Evolutionary conservation across 2,797 vertebrate genomes (phyloP).

Genomic region (Catamblyrhynchus diadema): DNA sequence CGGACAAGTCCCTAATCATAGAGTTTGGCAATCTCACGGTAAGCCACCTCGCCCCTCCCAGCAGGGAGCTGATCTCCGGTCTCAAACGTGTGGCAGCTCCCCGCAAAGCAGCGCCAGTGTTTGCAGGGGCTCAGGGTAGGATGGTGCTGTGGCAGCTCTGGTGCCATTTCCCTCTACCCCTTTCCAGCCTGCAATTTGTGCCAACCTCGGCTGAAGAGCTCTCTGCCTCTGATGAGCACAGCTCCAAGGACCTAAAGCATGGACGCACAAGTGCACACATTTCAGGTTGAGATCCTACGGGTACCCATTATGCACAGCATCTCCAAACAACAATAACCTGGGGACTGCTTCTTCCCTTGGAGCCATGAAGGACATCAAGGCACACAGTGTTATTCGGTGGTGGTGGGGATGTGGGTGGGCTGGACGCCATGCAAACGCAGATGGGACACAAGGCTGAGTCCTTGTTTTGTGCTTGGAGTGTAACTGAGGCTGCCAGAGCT

Average conservation of each 20-base stretch:
- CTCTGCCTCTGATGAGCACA: background rate
- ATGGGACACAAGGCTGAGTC: background rate
- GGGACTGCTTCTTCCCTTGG: background rate
- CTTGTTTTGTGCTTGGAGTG: background rate
- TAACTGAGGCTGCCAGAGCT: background rate
- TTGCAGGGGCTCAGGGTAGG: background rate
- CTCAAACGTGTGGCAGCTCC: background rate
- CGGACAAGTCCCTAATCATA: conserved; percentile 40
- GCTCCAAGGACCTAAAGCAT: background rate
- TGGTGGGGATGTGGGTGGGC: background rate
- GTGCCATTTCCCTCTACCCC: background rate
- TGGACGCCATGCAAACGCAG: background rate
- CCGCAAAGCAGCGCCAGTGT: accelerated
- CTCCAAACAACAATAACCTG: background rate
- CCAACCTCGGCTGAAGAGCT: background rate
- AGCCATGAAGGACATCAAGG: background rate
- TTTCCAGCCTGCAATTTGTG: background rate
- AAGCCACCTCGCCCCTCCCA: background rate
- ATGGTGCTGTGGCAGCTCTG: background rate
- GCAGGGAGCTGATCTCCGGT: background rate
- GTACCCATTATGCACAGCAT: background rate
- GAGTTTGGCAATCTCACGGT: background rate
- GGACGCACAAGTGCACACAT: background rate
- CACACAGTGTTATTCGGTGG: background rate
- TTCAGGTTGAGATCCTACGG: background rate